phyloP scores from a whole-genome alignment of 2,797 vertebrate species.

The Fratercula arctica region DNA sequence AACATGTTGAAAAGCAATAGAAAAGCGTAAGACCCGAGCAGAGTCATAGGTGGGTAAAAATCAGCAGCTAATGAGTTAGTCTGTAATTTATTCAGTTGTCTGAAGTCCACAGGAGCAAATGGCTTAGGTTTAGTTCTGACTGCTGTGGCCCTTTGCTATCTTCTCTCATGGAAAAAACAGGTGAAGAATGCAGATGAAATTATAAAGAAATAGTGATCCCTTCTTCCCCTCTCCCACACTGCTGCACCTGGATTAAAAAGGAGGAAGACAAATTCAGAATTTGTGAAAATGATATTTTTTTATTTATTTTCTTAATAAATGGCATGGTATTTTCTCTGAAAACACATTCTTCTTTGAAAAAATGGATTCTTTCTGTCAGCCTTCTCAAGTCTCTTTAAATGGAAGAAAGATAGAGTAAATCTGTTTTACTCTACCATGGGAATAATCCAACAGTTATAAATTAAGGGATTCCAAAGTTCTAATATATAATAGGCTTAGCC shows the following conservation, averaged over 20 bases:
- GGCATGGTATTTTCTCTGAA: neutral
- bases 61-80: neutral
- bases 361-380: neutral
- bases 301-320: neutral
- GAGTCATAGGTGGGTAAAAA: neutral
- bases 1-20: neutral
- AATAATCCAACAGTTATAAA: neutral
- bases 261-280: neutral
- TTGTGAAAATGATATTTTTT: neutral
- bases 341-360: neutral
- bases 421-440: neutral
- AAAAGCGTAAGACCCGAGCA: neutral
- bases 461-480: neutral
- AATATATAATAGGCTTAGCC: neutral
- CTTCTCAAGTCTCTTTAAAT: neutral
- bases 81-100: neutral
- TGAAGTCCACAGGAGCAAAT: neutral
- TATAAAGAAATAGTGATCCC: neutral
- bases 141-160: neutral
- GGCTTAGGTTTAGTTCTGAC: neutral
- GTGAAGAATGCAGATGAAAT: neutral
- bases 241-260: neutral
- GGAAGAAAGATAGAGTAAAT: neutral
- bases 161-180: neutral
- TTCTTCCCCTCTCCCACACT: neutral